phyloP scores from a whole-genome alignment of 1,140 invertebrate species.

The Formica exsecta region DNA sequence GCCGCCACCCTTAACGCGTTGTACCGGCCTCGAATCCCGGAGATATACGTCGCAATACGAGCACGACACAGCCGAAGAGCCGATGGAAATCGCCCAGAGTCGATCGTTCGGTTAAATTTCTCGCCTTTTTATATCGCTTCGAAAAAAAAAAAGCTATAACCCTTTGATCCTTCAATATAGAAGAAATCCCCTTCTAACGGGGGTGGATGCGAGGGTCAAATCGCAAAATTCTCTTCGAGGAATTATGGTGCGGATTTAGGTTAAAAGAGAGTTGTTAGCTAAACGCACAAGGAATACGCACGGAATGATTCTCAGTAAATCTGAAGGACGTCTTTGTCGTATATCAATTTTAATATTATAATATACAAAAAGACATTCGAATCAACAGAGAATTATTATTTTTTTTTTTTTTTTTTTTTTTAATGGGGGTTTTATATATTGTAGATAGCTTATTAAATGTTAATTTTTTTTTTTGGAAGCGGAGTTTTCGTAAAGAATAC shows the following conservation, averaged over 20 bases:
- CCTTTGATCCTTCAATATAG: not conserved
- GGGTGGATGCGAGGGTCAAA: not conserved
- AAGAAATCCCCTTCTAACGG: not conserved
- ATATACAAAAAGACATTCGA: not conserved
- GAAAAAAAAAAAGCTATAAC: not conserved
- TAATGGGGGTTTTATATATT: too few relatives aligned
- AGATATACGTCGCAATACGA: constrained; percentile 59
- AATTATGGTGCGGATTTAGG: not conserved
- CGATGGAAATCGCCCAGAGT: constrained; percentile 26
- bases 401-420: not conserved
- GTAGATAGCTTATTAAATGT: too few relatives aligned
- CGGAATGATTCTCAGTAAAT: not conserved
- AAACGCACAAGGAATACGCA: not conserved
- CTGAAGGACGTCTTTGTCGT: not conserved
- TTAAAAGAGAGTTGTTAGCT: not conserved
- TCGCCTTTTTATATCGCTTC: not conserved
- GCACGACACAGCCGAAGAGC: constrained; percentile 15
- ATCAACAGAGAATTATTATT: too few relatives aligned
- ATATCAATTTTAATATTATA: not conserved
- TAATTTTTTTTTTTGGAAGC: not conserved
- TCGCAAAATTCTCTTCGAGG: not conserved
- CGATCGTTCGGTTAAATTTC: constrained; percentile 37
- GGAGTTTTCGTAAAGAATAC: constrained; percentile 8
- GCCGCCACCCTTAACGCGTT: constrained; percentile 62
- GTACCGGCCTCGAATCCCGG: constrained; percentile 65